phyloP scores from a whole-genome alignment of 2,888 invertebrate genomes.

The Agonopterix heracliana region DNA sequence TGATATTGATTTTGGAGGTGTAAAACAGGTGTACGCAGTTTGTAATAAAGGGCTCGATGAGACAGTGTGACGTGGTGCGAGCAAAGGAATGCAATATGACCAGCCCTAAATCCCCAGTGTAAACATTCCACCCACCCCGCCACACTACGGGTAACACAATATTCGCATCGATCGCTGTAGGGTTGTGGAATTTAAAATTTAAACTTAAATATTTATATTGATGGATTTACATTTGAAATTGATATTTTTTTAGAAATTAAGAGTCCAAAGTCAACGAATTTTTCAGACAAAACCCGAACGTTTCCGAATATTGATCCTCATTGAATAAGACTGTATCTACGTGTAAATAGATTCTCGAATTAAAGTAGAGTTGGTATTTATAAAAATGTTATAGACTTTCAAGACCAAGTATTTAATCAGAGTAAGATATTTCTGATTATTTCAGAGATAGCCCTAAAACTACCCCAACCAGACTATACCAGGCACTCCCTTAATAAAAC shows the following conservation, averaged over 20 bases:
- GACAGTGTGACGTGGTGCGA: constrained; percentile 14
- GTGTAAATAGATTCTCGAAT: too few species aligned
- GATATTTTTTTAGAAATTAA: background rate
- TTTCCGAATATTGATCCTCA: background rate
- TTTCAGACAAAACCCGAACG: background rate
- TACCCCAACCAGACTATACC: constrained; percentile 44
- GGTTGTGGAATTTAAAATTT: background rate
- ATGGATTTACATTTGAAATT: background rate
- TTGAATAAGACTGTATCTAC: background rate
- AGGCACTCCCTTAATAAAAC: constrained; percentile 73
- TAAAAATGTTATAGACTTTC: too few species aligned
- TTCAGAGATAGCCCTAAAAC: constrained; percentile 50
- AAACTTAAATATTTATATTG: too few species aligned
- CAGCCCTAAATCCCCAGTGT: constrained; percentile 53
- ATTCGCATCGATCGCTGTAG: constrained; percentile 18
- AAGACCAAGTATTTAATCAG: too few species aligned
- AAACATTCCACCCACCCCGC: constrained; percentile 62
- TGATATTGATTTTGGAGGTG: too few species aligned
- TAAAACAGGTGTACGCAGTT: constrained; percentile 11
- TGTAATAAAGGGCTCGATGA: constrained; percentile 26
- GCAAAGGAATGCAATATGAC: constrained; percentile 64
- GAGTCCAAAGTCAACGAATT: background rate
- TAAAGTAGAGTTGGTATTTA: too few species aligned
- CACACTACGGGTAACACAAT: constrained; percentile 45
- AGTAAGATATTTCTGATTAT: background rate